Percentiles rank a stretch among this genome's conserved stretches.
phyloP scores from a whole-genome alignment of 2,113 vertebrate genomes.

The Ardeotis arabs region DNA sequence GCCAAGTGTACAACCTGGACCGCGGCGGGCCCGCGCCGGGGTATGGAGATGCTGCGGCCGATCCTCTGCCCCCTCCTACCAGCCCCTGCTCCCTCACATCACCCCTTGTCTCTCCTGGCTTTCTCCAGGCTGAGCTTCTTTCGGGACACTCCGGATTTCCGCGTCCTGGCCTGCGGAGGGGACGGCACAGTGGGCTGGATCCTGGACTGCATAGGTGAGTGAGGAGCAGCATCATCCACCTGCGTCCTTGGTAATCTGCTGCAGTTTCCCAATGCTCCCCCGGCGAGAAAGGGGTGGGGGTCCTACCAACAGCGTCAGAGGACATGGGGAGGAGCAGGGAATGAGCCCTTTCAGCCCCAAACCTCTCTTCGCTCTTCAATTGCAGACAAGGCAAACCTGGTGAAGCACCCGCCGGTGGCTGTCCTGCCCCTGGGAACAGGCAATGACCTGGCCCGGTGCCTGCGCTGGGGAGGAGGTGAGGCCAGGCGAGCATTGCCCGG shows the following conservation, averaged over 20 bases:
- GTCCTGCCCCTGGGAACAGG: slow-evolving; percentile 80
- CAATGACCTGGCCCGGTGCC: slow-evolving; percentile 81
- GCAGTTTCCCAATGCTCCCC: fast-evolving
- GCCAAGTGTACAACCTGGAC: slow-evolving; percentile 83
- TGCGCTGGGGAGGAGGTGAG: slow-evolving; percentile 85
- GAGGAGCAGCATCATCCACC: fast-evolving
- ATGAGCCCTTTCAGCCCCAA: neutral
- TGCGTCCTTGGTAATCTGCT: fast-evolving
- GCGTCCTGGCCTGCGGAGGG: slow-evolving; percentile 79
- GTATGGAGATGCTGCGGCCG: slow-evolving; percentile 35
- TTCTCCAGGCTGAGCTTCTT: slow-evolving; percentile 78
- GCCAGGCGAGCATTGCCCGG: fast-evolving
- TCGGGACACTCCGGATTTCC: slow-evolving; percentile 76
- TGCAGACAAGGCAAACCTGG: slow-evolving; percentile 76
- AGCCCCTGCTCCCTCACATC: fast-evolving
- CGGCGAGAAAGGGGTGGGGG: fast-evolving
- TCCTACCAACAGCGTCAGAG: neutral
- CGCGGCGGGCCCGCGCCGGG: slow-evolving; percentile 75
- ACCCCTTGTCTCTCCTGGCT: slow-evolving; percentile 6
- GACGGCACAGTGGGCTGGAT: slow-evolving; percentile 83
- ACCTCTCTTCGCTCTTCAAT: neutral
- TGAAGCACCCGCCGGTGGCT: slow-evolving; percentile 75
- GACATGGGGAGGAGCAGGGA: neutral
- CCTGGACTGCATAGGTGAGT: slow-evolving; percentile 82
- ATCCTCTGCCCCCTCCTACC: fast-evolving